phyloP scores from a whole-genome alignment of 2,888 invertebrate species.

The Noctua janthina region DNA sequence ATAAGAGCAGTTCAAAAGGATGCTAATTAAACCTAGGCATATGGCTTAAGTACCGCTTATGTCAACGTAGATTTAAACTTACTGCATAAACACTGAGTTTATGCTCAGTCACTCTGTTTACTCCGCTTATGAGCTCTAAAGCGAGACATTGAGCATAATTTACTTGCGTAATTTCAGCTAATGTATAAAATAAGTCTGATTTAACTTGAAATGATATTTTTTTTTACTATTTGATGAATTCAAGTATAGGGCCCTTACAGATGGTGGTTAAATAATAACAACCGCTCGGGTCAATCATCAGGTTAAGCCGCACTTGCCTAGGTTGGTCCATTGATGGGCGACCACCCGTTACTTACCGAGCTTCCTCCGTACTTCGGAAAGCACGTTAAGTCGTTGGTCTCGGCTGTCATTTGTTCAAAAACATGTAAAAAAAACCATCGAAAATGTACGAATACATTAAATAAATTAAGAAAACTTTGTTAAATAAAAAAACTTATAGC shows the following conservation, averaged over 20 bases:
- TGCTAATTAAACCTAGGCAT: background rate
- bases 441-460: background rate
- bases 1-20: conserved; percentile 1
- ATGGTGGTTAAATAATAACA: too few relatives aligned
- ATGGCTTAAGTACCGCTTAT: background rate
- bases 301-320: background rate
- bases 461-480: background rate
- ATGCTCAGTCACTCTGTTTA: conserved; percentile 1
- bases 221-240: background rate
- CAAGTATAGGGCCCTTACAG: background rate
- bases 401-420: background rate
- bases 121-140: conserved; percentile 10
- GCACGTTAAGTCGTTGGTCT: background rate
- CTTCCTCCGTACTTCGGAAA: background rate
- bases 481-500: background rate
- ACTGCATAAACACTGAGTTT: conserved; percentile 25
- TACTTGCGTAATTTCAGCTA: background rate
- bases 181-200: background rate
- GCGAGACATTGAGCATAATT: background rate
- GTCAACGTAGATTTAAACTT: conserved; percentile 15
- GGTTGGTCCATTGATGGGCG: background rate
- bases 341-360: background rate
- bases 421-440: background rate
- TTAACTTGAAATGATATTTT: background rate
- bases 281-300: background rate